Base-by-base conservation (phyloP, 2,888 invertebrate species). In the Macaria notata region DNA sequence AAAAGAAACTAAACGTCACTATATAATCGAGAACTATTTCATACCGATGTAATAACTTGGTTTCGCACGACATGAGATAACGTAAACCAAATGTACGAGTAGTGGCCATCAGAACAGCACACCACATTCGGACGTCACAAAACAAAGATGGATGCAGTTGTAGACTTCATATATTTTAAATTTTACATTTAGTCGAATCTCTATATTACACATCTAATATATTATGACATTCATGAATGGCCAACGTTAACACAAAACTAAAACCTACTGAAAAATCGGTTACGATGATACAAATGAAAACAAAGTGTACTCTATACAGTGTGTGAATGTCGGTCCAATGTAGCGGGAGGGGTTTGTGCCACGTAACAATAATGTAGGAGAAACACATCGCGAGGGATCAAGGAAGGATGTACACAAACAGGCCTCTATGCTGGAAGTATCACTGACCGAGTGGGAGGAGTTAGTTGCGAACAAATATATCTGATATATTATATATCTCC, bases 201-300 rank as follows among this genome's bases (percentile, higher is more conserved):
- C 83, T 87, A 85, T 87, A 82, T 81, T 84, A 87, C 83, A 87
- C 79, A 85, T 81, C 81, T 84, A 86, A 79, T 84, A 64, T 64
- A 86, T 86, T 84, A 86, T 86, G 86, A 86, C 85, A 84, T 82
- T 79, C 80, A 84, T 80, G 73, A 84, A 83, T 81, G 83, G 83
- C 81, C 81, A 79, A 84, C 81, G 75, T 77, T 74, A 79, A 79
- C 81, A 84, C 78, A 70, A 77, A 80, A 79, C 75, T 72, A 75
- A 72, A 81, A 78, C 68, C 81, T 80, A 85, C 76, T 63, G 76
- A 78, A 80, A 80, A 73, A 75, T 75, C 67, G 68, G 68, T 68
- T 73, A 74, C 75, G 73, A 77, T 54, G 54, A 59, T 50, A 8
- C 9, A 3, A 56, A 75, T 81, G 72, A 67, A 71, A 80, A 72